A percentile compares a stretch with the other conserved stretches of the same genome.
phyloP scores from a whole-genome alignment of 92 coral and sea anemone genomes.

The Epizoanthus scotinus region DNA sequence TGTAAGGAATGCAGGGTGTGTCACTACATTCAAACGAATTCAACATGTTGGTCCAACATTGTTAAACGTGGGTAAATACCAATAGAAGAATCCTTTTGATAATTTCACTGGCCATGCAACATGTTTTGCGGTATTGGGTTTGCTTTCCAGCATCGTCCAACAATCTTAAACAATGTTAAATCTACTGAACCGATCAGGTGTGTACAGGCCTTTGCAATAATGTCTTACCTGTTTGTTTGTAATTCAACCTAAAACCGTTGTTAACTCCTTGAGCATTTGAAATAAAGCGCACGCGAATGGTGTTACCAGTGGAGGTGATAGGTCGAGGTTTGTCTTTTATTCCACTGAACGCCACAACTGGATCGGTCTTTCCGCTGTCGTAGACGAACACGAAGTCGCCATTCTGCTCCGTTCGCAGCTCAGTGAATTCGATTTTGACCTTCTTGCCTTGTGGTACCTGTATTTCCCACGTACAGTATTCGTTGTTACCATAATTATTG shows the following conservation, averaged over 20 bases:
- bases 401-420: constrained; percentile 79
- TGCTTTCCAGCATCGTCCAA: too few relatives aligned
- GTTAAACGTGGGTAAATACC: too few relatives aligned
- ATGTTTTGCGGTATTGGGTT: too few relatives aligned
- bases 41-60: too few relatives aligned
- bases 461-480: constrained; percentile 97
- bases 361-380: constrained; percentile 88
- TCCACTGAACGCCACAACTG: constrained; percentile 90
- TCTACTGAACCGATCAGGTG: too few relatives aligned
- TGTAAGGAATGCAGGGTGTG: too few relatives aligned
- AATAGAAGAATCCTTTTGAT: too few relatives aligned
- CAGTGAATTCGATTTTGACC: constrained; percentile 79
- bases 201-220: neutral
- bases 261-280: constrained; percentile 72
- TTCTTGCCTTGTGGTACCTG: constrained; percentile 92
- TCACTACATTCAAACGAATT: too few relatives aligned
- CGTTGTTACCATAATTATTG: constrained; percentile 79
- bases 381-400: constrained; percentile 77
- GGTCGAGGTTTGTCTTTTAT: constrained; percentile 86
- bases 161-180: too few relatives aligned
- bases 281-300: constrained; percentile 82
- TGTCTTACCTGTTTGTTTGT: constrained; percentile 83
- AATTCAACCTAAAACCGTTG: constrained; percentile 85
- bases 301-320: constrained; percentile 91
- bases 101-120: too few relatives aligned